Conservation (phyloP, 2,113 vertebrate species). For the Pontoporia blainvillei region DNA sequence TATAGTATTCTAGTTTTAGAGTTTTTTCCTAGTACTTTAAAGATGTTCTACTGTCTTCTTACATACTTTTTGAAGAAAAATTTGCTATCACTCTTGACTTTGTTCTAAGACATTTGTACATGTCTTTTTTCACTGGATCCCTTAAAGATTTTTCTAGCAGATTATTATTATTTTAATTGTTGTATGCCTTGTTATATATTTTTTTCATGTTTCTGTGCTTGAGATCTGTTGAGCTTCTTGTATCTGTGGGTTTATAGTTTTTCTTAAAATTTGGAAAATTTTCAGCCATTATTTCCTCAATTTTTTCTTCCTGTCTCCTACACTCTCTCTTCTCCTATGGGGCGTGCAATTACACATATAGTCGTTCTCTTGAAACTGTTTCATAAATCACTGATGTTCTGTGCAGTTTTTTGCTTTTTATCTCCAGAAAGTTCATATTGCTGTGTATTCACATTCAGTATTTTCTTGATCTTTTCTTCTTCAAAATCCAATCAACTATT, state of each 20-base stretch:
- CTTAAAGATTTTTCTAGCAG: not conserved
- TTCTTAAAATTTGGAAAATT: not conserved
- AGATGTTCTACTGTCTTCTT: not conserved
- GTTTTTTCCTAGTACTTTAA: not conserved
- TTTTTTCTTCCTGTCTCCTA: not conserved
- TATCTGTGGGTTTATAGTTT: not conserved
- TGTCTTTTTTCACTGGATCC: not conserved
- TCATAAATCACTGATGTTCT: not conserved
- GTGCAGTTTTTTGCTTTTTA: not conserved
- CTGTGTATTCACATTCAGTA: not conserved
- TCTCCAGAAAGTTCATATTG: not conserved
- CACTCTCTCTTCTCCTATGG: not conserved
- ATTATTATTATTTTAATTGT: not conserved
- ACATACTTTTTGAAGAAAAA: not conserved
- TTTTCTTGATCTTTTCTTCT: not conserved
- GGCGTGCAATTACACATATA: not conserved
- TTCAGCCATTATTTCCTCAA: not conserved
- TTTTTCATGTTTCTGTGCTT: not conserved
- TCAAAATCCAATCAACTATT: not conserved
- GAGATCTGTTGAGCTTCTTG: not conserved
- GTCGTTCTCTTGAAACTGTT: not conserved
- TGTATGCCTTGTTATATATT: not conserved
- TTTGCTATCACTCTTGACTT: not conserved
- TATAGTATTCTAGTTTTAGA: not conserved
- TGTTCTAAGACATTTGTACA: not conserved